These are phyloP conservation scores for Hylyphantes graminicola DNA, from an alignment of 1,140 invertebrate genomes.

Conservation along the genomic window DNA sequence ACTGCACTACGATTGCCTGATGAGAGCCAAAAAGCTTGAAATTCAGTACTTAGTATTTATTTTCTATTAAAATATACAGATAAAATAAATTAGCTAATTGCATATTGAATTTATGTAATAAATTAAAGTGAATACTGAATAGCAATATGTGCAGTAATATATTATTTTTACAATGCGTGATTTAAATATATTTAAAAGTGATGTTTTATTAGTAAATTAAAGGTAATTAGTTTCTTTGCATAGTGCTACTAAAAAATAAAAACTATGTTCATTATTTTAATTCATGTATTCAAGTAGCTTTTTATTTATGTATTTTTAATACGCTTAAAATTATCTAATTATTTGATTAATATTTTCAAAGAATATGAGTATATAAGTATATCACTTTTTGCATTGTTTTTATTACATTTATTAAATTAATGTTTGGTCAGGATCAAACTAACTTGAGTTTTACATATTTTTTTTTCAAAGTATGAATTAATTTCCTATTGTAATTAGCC, in stretches of 20 bases:
- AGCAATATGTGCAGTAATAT: conserved; percentile 38
- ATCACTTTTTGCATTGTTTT: too few relatives aligned
- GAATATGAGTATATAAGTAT: too few relatives aligned
- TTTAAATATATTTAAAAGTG: neutral
- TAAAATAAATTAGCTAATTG: neutral
- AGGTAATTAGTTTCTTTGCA: neutral
- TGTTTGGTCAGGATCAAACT: too few relatives aligned
- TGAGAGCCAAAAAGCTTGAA: conserved; percentile 56
- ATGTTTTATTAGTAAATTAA: neutral
- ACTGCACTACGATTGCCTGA: conserved; percentile 48
- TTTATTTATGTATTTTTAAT: too few relatives aligned
- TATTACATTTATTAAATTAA: too few relatives aligned
- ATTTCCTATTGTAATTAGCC: too few relatives aligned
- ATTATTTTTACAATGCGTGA: neutral
- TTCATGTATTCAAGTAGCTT: too few relatives aligned
- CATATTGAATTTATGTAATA: neutral
- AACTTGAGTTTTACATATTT: too few relatives aligned
- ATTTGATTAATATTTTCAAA: too few relatives aligned
- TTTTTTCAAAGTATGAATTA: too few relatives aligned
- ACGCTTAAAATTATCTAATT: too few relatives aligned
- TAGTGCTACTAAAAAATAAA: neutral
- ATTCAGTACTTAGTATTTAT: conserved; percentile 33
- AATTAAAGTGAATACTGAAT: neutral
- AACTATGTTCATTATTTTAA: neutral
- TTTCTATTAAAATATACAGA: neutral